Conservation (phyloP, 2,113 vertebrate genomes). For the Protobothrops flavoviridis region DNA sequence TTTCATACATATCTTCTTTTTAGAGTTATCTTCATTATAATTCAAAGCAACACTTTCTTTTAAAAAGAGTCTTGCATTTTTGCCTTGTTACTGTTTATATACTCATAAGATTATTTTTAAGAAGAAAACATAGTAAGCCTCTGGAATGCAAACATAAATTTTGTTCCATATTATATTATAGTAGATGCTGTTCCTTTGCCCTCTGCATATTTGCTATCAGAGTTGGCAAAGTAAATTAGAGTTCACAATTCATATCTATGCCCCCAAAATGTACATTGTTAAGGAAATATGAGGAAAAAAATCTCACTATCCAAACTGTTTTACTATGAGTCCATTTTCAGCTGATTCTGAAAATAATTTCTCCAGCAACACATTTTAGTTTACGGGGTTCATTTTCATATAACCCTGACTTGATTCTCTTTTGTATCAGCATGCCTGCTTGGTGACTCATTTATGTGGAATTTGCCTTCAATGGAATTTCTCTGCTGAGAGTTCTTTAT, state of each 20-base stretch:
- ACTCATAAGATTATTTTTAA: no score
- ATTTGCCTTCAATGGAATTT: not conserved
- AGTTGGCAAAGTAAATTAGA: not conserved
- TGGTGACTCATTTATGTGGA: not conserved
- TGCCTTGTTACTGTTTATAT: no score
- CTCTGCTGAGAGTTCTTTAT: not conserved
- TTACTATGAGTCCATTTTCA: not conserved
- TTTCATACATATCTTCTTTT: no score
- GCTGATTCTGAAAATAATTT: not conserved
- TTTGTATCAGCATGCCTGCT: not conserved
- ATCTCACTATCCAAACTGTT: not conserved
- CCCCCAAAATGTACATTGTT: not conserved
- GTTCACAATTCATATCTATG: not conserved
- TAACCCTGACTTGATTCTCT: not conserved
- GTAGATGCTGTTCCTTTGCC: not conserved
- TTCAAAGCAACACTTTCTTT: no score
- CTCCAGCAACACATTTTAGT: not conserved
- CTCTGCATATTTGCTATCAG: not conserved
- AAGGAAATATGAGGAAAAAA: not conserved
- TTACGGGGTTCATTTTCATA: not conserved
- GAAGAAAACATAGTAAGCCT: no score
- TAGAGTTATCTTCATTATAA: no score
- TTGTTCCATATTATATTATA: not conserved
- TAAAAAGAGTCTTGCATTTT: no score
- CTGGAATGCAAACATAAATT: not conserved